Evolutionary conservation across 2,888 invertebrate species (phyloP), one percentile per base, ranked within the genome.

Genomic region (Sesia bembeciformis): DNA sequence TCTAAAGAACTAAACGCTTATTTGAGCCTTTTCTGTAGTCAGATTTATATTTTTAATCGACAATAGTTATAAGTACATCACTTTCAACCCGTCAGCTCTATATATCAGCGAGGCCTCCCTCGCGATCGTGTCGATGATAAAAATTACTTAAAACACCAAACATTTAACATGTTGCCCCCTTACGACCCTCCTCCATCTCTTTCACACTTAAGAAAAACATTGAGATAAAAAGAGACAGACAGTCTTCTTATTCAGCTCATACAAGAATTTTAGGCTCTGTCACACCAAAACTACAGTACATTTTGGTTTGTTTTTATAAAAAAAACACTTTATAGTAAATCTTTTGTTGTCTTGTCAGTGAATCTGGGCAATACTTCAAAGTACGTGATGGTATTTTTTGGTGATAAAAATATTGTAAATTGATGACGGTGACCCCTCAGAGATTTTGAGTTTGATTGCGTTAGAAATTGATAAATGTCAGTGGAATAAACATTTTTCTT

Each of bases 121-220:
- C 63, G 78, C 67, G 88, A 88, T 88, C 78, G 88, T 88, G 88
- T 85, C 82, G 76, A 81, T 75, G 89, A 89, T 88, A 88, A 87
- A 86, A 86, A 87, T 86, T 87, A 88, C 87, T 88, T 87, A 88
- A 85, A 87, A 85, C 86, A 85, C 85, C 84, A 83, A 81, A 79
- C 85, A 85, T 87, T 86, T 84, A 84, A 83, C 85, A 77, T 79
- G 64, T 63, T 75, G 81, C 76, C 79, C 78, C 78, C 69, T 73
- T 61, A 60, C 65, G 75, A 72, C 75, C 72, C 64, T 67, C 57
- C 54, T 46, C 68, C 61, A 54, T 84, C 82, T 65, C 72, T 65
- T 58, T 84, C 74, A 43, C 68, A 56, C 80, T 51, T 52, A 53
- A 52, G 52, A 41, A 58, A 52, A 53, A 53, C 42, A 41, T 4